Evolutionary conservation across 2,113 vertebrate species (phyloP).

Genomic region (Pseudonaja textilis): DNA sequence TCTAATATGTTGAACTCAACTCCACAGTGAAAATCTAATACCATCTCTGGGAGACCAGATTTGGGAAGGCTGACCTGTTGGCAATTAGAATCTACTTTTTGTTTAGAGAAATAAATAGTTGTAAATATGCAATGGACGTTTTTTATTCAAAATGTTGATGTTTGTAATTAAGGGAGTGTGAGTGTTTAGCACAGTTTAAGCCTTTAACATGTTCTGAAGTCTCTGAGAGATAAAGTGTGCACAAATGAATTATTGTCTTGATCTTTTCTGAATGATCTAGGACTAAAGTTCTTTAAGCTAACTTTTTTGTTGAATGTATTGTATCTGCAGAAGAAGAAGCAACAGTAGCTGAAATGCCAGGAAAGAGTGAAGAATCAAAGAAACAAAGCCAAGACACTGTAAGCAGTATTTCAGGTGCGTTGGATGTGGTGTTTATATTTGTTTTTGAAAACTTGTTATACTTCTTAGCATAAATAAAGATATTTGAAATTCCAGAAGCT

Average conservation of each 20-base stretch:
- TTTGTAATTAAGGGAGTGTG: slow-evolving; percentile 38
- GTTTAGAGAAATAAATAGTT: slow-evolving; percentile 35
- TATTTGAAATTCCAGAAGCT: slow-evolving; percentile 44
- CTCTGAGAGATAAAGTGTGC: slow-evolving; percentile 28
- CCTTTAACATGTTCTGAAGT: slow-evolving; percentile 20
- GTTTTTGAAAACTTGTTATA: slow-evolving; percentile 34
- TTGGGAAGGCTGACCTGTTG: not conserved
- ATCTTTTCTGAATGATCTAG: slow-evolving; percentile 22
- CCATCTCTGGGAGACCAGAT: not conserved
- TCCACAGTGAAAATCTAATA: not conserved
- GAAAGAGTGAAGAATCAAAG: slow-evolving; percentile 42
- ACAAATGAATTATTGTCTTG: slow-evolving; percentile 4
- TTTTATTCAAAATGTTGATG: slow-evolving; percentile 35
- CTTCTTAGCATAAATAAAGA: slow-evolving; percentile 38
- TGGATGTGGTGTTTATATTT: slow-evolving; percentile 30
- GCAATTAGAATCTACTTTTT: not conserved
- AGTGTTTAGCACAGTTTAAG: slow-evolving; percentile 13
- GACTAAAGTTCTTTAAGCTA: slow-evolving; percentile 20
- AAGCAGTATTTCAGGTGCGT: slow-evolving; percentile 62
- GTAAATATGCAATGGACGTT: not conserved
- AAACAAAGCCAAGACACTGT: slow-evolving; percentile 40
- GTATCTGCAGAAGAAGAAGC: slow-evolving; percentile 68
- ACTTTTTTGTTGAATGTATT: slow-evolving; percentile 35
- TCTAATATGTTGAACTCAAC: not conserved
- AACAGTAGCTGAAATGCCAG: not conserved